Percentiles rank a stretch among this genome's conserved stretches.
These are phyloP conservation scores for Procavia capensis DNA, from an alignment of 2,113 vertebrate genomes.

Conservation along the genomic window DNA sequence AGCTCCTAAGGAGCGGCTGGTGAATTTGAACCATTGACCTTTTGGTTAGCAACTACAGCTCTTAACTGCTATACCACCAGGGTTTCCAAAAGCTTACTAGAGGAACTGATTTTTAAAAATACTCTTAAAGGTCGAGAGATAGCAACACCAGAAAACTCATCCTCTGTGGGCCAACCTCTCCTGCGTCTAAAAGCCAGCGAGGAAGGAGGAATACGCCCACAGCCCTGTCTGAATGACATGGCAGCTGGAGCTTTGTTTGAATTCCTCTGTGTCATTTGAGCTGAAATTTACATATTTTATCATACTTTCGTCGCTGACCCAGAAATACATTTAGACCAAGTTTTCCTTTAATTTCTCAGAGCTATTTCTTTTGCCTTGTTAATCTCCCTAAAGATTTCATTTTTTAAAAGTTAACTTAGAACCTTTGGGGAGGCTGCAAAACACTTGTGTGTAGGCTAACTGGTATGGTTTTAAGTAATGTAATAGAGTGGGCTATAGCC, in stretches of 20 bases:
- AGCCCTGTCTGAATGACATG: accelerated
- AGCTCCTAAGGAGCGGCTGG: too few relatives aligned
- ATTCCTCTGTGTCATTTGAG: neutral
- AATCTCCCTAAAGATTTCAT: neutral
- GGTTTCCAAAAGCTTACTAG: neutral
- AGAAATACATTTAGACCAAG: neutral
- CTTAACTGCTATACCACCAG: too few relatives aligned
- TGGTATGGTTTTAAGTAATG: neutral
- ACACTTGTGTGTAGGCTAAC: neutral
- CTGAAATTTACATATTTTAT: neutral
- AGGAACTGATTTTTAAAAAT: neutral
- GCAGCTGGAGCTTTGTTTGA: neutral
- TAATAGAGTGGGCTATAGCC: neutral
- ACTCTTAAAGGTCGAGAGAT: neutral
- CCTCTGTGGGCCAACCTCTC: neutral
- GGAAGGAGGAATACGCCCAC: accelerated
- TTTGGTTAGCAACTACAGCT: too few relatives aligned
- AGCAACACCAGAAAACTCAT: neutral
- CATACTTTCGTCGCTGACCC: neutral
- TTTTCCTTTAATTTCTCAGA: neutral
- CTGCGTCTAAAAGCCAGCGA: neutral
- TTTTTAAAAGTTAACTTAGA: slow-evolving; percentile 17
- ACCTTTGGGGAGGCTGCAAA: neutral
- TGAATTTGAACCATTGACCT: too few relatives aligned
- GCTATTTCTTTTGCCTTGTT: neutral